phyloP scores from a whole-genome alignment of 2,113 vertebrate species.

The Megaleporinus macrocephalus region DNA sequence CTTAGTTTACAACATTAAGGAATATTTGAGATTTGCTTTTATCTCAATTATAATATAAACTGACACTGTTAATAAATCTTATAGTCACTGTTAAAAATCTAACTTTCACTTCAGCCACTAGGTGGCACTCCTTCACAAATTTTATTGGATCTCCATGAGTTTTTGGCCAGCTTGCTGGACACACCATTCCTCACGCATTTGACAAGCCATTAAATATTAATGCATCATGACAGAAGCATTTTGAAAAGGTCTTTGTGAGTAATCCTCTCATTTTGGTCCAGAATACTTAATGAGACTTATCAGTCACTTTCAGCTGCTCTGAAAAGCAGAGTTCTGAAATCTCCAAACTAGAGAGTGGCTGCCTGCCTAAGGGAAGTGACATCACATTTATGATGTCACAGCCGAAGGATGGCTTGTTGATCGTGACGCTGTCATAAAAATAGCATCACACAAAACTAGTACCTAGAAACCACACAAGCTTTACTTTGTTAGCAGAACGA shows the following conservation, averaged over 20 bases:
- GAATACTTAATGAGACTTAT: slow-evolving; percentile 35
- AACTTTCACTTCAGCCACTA: slow-evolving; percentile 14
- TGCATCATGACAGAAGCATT: slow-evolving; percentile 33
- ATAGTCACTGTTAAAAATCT: background rate
- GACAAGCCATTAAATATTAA: slow-evolving; percentile 40
- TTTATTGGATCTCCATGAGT: background rate
- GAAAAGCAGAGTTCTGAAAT: slow-evolving; percentile 1
- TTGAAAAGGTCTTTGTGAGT: slow-evolving; percentile 36
- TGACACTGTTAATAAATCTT: too few species aligned
- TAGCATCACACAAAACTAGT: background rate
- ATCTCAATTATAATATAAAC: too few species aligned
- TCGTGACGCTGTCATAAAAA: background rate
- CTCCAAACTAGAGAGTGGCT: background rate
- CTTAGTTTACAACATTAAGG: too few species aligned
- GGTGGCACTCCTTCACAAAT: slow-evolving; percentile 46
- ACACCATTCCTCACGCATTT: slow-evolving; percentile 9
- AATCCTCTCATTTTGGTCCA: slow-evolving; percentile 36
- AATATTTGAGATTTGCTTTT: background rate
- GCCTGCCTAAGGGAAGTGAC: background rate
- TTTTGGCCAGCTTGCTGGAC: background rate
- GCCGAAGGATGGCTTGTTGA: slow-evolving; percentile 1
- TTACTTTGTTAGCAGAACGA: background rate
- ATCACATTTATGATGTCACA: slow-evolving; percentile 16
- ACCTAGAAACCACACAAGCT: background rate
- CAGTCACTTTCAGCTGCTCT: slow-evolving; percentile 27